A percentile compares a stretch with the other conserved stretches of the same genome.
These are phyloP conservation scores for Ornithorhynchus anatinus DNA, from an alignment of 2,113 vertebrate genomes.

Conservation along the genomic window DNA sequence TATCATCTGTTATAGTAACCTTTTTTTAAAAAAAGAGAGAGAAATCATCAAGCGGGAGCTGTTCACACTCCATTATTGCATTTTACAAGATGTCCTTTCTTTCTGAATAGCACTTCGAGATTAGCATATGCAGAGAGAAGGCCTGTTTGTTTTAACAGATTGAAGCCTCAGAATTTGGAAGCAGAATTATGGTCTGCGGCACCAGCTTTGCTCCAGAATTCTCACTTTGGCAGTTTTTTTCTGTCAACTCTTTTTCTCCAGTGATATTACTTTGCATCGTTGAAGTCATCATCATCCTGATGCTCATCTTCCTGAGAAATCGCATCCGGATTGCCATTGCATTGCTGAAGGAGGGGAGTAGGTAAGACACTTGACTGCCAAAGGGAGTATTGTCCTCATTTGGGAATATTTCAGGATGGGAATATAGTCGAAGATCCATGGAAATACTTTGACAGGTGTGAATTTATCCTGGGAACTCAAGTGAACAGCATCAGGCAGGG, in stretches of 20 bases:
- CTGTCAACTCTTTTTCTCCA: constrained; percentile 68
- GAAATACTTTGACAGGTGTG: background rate
- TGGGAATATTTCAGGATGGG: background rate
- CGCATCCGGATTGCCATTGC: constrained; percentile 86
- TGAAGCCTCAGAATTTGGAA: constrained; percentile 10
- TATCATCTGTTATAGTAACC: too few species aligned
- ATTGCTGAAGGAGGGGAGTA: constrained; percentile 93
- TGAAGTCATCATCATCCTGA: constrained; percentile 80
- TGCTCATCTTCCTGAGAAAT: constrained; percentile 89
- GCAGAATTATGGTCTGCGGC: too few species aligned
- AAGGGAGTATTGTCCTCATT: too few species aligned
- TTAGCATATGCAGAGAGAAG: too few species aligned
- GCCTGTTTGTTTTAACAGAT: background rate
- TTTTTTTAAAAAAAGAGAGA: too few species aligned
- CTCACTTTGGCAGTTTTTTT: too few species aligned
- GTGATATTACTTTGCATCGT: constrained; percentile 85
- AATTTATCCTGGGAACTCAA: background rate
- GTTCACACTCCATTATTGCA: too few species aligned
- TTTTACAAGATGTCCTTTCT: too few species aligned
- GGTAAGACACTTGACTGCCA: constrained; percentile 65
- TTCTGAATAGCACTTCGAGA: too few species aligned
- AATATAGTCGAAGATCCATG: background rate
- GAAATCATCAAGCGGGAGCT: too few species aligned
- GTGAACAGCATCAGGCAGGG: background rate
- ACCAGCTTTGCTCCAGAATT: too few species aligned